Percentiles rank a stretch among this genome's conserved stretches.
Evolutionary conservation across 1,140 invertebrate genomes (phyloP).

Genomic region (Sitodiplosis mosellana): DNA sequence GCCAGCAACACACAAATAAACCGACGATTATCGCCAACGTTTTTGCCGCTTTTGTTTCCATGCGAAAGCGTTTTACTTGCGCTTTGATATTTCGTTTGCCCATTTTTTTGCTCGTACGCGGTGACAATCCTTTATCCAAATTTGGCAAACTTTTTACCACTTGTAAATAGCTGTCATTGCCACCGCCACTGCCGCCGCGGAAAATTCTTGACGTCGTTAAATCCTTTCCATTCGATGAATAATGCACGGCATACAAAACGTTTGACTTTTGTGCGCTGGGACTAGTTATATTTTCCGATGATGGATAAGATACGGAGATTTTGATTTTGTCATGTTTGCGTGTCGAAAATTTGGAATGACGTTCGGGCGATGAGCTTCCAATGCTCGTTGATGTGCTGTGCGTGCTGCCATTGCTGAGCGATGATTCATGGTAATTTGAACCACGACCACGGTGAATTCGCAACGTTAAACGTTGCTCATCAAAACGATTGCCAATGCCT

Average conservation of each 20-base stretch:
- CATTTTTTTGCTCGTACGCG: slow-evolving; percentile 23
- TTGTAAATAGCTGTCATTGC: slow-evolving; percentile 19
- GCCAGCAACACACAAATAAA: slow-evolving; percentile 83
- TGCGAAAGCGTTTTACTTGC: slow-evolving; percentile 64
- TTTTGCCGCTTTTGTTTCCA: slow-evolving; percentile 88
- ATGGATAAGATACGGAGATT: slow-evolving; percentile 66
- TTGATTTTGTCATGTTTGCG: slow-evolving; percentile 54
- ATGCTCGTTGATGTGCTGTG: slow-evolving; percentile 25
- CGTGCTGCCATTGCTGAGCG: slow-evolving; percentile 30
- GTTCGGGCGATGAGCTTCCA: neutral
- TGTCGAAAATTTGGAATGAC: slow-evolving; percentile 30
- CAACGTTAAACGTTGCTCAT: slow-evolving; percentile 75
- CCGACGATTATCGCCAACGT: slow-evolving; percentile 87
- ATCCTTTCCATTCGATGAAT: slow-evolving; percentile 32
- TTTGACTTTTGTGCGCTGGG: slow-evolving; percentile 19
- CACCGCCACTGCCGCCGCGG: slow-evolving; percentile 25
- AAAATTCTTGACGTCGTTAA: slow-evolving; percentile 14
- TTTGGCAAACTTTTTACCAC: slow-evolving; percentile 26
- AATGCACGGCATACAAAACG: slow-evolving; percentile 33
- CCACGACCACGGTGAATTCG: slow-evolving; percentile 73
- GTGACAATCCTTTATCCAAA: slow-evolving; percentile 19
- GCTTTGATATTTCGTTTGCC: slow-evolving; percentile 45
- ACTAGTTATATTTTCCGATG: slow-evolving; percentile 47
- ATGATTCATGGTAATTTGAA: slow-evolving; percentile 32
- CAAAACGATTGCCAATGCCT: slow-evolving; percentile 43